phyloP scores from a whole-genome alignment of 2,113 vertebrate species.

The Paratilapia polleni region DNA sequence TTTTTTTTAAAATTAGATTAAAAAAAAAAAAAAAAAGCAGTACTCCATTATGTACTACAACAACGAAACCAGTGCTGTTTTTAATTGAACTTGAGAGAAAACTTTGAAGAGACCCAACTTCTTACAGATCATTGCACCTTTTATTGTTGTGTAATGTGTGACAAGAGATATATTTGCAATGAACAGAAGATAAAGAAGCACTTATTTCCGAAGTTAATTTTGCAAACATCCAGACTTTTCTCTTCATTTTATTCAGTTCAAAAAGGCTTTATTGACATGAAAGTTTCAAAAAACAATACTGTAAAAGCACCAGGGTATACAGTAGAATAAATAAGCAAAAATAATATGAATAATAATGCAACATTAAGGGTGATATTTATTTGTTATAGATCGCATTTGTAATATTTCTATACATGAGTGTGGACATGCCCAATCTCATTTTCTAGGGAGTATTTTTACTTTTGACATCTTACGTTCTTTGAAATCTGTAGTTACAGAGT shows the following conservation, averaged over 20 bases:
- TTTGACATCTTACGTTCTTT: neutral
- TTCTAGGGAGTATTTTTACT: neutral
- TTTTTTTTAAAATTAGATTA: too few species aligned
- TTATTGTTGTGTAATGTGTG: neutral
- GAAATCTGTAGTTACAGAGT: neutral
- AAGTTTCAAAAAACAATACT: neutral
- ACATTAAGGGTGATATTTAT: too few species aligned
- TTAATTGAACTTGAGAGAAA: neutral
- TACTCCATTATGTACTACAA: neutral
- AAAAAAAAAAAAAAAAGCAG: neutral
- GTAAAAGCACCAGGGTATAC: neutral
- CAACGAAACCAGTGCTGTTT: neutral
- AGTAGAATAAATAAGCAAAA: neutral
- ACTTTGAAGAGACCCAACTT: constrained; percentile 3
- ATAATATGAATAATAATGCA: neutral
- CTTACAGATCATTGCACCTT: neutral
- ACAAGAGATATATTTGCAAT: neutral
- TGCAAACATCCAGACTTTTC: neutral
- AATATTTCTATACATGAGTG: neutral
- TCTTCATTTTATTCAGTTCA: neutral
- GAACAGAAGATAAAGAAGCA: neutral
- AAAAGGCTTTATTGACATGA: neutral
- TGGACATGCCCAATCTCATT: neutral
- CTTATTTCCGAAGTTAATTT: neutral
- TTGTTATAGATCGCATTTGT: neutral